A percentile compares a stretch with the other conserved stretches of the same genome.
These are phyloP conservation scores for Reticulitermes speratus DNA, from an alignment of 1,140 invertebrate genomes.

Conservation along the genomic window DNA sequence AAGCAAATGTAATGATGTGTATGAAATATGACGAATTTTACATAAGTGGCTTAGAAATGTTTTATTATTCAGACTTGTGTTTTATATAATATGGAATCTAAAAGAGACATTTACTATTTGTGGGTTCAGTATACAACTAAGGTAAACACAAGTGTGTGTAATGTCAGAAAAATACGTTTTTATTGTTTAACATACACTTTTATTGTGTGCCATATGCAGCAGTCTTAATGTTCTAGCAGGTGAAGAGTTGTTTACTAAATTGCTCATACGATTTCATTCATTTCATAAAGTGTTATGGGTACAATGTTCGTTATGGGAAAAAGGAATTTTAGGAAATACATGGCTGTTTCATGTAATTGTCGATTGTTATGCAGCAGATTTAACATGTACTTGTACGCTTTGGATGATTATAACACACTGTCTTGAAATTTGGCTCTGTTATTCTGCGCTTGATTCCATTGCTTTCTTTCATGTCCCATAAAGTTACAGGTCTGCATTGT, in stretches of 20 bases:
- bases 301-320: no score
- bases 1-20: neutral
- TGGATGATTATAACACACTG: no score
- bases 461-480: no score
- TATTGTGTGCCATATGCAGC: neutral
- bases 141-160: conserved; percentile 38
- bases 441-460: no score
- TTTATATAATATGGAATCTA: conserved; percentile 47
- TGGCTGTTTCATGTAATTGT: no score
- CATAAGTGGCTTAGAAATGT: neutral
- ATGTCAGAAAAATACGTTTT: neutral
- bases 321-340: no score
- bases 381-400: no score
- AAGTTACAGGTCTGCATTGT: no score
- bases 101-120: conserved; percentile 54
- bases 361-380: no score
- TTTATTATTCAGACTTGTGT: neutral
- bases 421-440: no score
- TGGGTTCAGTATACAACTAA: conserved; percentile 57
- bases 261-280: neutral
- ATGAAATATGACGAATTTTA: neutral
- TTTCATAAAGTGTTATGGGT: no score
- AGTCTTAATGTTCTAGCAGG: neutral
- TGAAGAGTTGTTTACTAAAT: neutral
- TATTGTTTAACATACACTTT: neutral